A percentile compares a stretch with the other conserved stretches of the same genome.
Conservation (phyloP, 2,113 vertebrate species). For the Fukomys damarensis region DNA sequence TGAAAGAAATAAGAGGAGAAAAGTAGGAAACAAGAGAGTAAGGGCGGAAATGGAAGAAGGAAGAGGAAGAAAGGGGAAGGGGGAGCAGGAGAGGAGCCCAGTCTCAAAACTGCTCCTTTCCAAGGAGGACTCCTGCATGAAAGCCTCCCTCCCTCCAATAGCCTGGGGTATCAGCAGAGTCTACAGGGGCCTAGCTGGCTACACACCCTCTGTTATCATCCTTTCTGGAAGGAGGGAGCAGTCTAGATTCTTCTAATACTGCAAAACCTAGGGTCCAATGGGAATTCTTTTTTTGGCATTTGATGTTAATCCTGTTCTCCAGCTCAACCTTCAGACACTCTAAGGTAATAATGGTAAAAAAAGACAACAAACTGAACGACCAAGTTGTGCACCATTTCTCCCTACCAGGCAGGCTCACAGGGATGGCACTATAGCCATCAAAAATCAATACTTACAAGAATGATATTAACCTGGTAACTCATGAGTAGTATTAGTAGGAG, state of each 20-base stretch:
- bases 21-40: too few relatives aligned
- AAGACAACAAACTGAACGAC: not conserved
- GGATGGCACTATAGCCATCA: not conserved
- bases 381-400: not conserved
- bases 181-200: too few relatives aligned
- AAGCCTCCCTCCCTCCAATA: not conserved
- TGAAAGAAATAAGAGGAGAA: not conserved
- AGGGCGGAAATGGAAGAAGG: not conserved
- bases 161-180: not conserved
- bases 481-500: not conserved
- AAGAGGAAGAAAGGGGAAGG: not conserved
- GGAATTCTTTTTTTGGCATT: not conserved
- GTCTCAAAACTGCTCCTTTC: not conserved
- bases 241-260: not conserved
- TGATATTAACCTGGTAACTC: not conserved
- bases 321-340: not conserved
- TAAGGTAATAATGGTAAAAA: not conserved
- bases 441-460: conserved; percentile 15
- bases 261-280: not conserved
- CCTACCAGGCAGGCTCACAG: not conserved
- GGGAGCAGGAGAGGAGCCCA: not conserved
- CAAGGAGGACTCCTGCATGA: not conserved
- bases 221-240: not conserved
- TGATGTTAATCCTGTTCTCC: conserved; percentile 24
- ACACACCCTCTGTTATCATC: too few relatives aligned